Evolutionary conservation across 2,113 vertebrate species (phyloP).

Genomic region (Apteryx owenii): DNA sequence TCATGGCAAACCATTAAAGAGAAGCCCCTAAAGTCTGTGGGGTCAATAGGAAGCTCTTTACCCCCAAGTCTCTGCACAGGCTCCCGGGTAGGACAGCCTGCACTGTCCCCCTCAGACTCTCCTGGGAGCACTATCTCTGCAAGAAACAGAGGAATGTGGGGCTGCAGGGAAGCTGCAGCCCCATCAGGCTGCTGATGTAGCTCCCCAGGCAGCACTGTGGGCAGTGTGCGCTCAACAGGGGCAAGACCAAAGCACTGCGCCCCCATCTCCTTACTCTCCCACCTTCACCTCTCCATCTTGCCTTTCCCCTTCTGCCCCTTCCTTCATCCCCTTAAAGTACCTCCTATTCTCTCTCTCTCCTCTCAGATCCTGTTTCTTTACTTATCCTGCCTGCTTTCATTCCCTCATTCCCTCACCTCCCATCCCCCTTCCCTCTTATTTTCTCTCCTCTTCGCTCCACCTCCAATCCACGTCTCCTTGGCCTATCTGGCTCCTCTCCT

Average conservation of each 20-base stretch:
- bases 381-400: neutral
- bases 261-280: neutral
- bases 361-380: neutral
- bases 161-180: neutral
- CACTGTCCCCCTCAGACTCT: neutral
- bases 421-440: neutral
- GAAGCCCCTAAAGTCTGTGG: neutral
- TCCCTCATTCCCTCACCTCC: neutral
- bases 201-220: neutral
- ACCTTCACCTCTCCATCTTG: neutral
- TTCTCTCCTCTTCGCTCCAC: neutral
- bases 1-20: neutral
- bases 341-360: neutral
- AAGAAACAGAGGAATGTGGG: neutral
- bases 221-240: neutral
- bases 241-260: fast-evolving
- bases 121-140: neutral
- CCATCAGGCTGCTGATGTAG: neutral
- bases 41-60: neutral
- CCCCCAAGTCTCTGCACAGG: neutral
- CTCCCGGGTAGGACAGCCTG: neutral
- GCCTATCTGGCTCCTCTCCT: slow-evolving; percentile 34
- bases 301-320: neutral
- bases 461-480: neutral
- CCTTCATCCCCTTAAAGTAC: neutral